Evolutionary conservation across 2,113 vertebrate genomes (phyloP).

Genomic region (Eulemur rufifrons): DNA sequence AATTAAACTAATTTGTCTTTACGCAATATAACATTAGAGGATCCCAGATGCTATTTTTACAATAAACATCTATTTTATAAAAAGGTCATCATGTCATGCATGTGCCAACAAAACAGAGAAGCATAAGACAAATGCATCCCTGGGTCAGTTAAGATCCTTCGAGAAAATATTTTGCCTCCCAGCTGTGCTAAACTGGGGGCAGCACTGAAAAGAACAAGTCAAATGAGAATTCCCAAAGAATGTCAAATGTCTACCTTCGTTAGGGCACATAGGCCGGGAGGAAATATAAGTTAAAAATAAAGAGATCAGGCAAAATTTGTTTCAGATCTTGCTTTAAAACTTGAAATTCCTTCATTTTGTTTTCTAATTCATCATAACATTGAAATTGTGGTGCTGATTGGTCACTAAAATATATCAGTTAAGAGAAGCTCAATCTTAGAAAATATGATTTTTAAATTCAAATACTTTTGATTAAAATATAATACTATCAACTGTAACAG

Average conservation of each 20-base stretch:
- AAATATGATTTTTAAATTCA: slow-evolving; percentile 7
- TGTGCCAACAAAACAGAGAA: neutral
- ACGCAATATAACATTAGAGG: slow-evolving; percentile 43
- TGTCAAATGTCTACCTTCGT: neutral
- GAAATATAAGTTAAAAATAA: neutral
- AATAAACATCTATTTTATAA: slow-evolving; percentile 27
- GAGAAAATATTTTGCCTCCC: neutral
- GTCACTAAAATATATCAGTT: neutral
- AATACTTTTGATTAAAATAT: slow-evolving; percentile 22
- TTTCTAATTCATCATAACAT: neutral
- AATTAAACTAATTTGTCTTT: slow-evolving; percentile 69
- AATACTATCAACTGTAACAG: neutral
- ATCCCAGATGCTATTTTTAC: slow-evolving; percentile 16
- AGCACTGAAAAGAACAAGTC: neutral
- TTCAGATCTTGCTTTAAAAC: neutral
- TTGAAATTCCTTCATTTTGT: neutral
- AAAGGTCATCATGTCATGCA: neutral
- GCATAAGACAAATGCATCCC: neutral
- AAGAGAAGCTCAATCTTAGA: neutral
- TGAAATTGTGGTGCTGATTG: neutral
- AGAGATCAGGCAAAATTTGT: neutral
- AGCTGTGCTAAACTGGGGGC: neutral
- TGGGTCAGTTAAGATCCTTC: neutral
- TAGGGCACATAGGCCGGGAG: neutral
- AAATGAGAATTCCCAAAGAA: neutral